Base-by-base conservation (phyloP, 2,113 vertebrate species). In the Manacus vitellinus region DNA sequence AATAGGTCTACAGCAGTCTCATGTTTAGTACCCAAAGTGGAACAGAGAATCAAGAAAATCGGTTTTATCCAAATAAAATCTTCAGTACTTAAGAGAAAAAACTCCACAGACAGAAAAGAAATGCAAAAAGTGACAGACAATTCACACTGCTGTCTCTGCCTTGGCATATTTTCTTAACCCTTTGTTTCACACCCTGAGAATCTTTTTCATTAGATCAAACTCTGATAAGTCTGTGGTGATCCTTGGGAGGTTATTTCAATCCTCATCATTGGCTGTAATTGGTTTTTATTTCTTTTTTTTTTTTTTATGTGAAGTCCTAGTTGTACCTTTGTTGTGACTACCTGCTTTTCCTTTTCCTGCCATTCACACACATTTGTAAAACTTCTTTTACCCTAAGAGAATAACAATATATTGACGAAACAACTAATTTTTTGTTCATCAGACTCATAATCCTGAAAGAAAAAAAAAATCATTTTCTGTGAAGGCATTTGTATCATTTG, bases 21-120 rank as follows among this genome's bases (percentile, higher is more conserved):
- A 46, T 0, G 0, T 1, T 0, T 0, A 46, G 10, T 33, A 39
- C 4, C 19, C 8, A 35, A 74, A 54, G 51, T 14, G 4, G 21
- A 75, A 8, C 17, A 56, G 8, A 81, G 8, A 18, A 35, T 66
- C 12, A 23, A 74, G 54, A 80, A 39, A 10, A 1, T 2, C 14
- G 0, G 1, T 75, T 92, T 82, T 39, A 75, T 30, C 82, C 7
- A 72, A 74, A 79, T 5, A 63, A 71, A 63, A 51, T 4, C 9
- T 63, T 63, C 20, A 63, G 8, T 54, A 51, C 18, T 68, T 68
- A 33, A 58, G 22, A 80, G 11, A 58, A 5, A 73, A 85, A 85
- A 70, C 6, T 73, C 6, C 8, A 18, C 0, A 0, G 30, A 55
- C 9, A 67, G 18, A 52, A 76, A 44, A 77, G 11, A 49, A 86